A percentile compares a stretch with the other conserved stretches of the same genome.
These are phyloP conservation scores for Cylloceria caligata DNA, from an alignment of 2,888 invertebrate species.

Conservation along the genomic window DNA sequence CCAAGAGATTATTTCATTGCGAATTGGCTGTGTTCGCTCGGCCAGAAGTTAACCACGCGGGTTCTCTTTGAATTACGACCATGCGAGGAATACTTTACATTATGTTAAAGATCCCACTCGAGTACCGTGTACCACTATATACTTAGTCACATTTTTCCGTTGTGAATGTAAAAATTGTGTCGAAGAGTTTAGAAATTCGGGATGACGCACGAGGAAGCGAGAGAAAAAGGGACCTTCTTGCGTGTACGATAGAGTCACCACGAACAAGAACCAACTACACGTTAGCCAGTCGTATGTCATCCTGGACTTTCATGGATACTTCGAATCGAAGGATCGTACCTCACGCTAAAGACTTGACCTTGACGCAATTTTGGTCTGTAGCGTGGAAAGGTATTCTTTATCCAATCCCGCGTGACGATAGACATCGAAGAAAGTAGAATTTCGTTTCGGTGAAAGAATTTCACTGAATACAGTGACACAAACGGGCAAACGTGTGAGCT, in stretches of 20 bases:
- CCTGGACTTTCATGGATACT: conserved; percentile 17
- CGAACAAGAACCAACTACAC: conserved; percentile 45
- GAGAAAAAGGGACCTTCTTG: conserved; percentile 43
- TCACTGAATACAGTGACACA: conserved; percentile 58
- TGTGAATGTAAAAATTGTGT: conserved; percentile 49
- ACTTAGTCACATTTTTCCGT: conserved; percentile 51
- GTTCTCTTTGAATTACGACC: conserved; percentile 61
- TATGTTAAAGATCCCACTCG: conserved; percentile 37
- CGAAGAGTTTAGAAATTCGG: conserved; percentile 50
- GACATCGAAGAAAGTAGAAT: conserved; percentile 68
- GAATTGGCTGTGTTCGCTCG: conserved; percentile 23
- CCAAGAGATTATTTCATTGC: conserved; percentile 46
- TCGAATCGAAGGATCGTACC: conserved; percentile 44
- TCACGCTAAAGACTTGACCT: conserved; percentile 52
- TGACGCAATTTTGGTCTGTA: conserved; percentile 24
- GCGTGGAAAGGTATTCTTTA: conserved; percentile 52
- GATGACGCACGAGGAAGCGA: conserved; percentile 35
- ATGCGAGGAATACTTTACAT: conserved; percentile 47
- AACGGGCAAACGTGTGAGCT: conserved; percentile 42
- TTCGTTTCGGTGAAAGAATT: conserved; percentile 67
- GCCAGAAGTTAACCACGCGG: conserved; percentile 36
- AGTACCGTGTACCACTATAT: conserved; percentile 30
- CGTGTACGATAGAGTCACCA: conserved; percentile 28
- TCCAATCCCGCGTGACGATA: conserved; percentile 70
- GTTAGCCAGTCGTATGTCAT: conserved; percentile 39